Conservation (phyloP, 2,113 vertebrate genomes). For the Proterorhinus semilunaris region DNA sequence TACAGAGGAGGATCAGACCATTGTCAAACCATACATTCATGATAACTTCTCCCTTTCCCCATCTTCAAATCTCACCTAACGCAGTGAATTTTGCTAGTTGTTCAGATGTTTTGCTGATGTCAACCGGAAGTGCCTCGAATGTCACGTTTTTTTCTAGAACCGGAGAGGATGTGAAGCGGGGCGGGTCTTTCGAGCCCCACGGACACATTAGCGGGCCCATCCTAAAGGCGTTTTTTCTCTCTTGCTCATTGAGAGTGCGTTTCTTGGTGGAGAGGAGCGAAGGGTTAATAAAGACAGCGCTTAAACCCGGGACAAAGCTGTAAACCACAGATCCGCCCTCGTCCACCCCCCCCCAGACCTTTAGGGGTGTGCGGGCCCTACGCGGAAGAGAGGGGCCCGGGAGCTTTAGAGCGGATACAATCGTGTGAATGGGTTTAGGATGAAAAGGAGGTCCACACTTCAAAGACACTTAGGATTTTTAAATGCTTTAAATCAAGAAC, state of each 20-base stretch:
- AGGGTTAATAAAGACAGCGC: background rate
- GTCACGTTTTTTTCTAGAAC: no score
- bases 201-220: no score
- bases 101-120: no score
- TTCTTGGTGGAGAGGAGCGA: background rate
- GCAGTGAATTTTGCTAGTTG: no score
- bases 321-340: slow-evolving; percentile 5
- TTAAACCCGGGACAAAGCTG: slow-evolving; percentile 9
- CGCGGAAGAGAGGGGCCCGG: background rate
- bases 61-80: no score
- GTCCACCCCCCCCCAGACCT: background rate
- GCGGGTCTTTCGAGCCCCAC: no score
- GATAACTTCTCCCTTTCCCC: no score
- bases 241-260: background rate
- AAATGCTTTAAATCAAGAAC: no score
- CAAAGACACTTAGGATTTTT: background rate
- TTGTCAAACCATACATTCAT: no score
- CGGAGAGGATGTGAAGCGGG: no score
- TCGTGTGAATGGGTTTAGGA: background rate
- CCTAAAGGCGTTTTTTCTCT: background rate
- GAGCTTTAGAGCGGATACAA: background rate
- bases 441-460: background rate
- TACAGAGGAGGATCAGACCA: no score
- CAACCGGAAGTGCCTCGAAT: no score
- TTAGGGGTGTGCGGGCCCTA: background rate